Base-by-base conservation (phyloP, 2,888 invertebrate genomes). In the Cephus runcator region DNA sequence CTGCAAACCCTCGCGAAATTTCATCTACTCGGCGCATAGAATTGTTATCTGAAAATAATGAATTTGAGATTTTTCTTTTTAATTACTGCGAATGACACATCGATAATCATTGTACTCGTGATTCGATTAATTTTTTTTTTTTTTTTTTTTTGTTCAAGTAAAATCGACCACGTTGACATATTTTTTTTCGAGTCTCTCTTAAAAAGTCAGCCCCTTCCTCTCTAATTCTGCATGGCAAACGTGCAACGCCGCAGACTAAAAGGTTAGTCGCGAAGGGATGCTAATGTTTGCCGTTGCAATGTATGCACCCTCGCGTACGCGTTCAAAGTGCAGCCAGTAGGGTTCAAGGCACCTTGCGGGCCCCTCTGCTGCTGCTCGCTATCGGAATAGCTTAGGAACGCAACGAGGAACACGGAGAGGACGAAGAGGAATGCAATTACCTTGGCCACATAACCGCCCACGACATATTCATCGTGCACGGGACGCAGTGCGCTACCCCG, bases 231-330 rank as follows among this genome's bases (percentile, higher is more conserved):
- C 56, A 23, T 56, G 56, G 56, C 6, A 56, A 56, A 23, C 23
- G 56, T 56, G 56, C 56, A 56, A 9, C 56, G 23, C 9, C 23
- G 56, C 23, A 56, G 56, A 56, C 56, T 23, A 56, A 56, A 56
- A 56, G 56, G 56, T 23, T 56, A 35, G 56, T 9, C 23, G 56
- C 56, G 2, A 56, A 56, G 71, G 33, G 71, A 71, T 34, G 71
- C 71, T 71, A 71, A 79, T 89, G 88, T 88, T 88, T 88, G 88
- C 87, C 80, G 85, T 86, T 83, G 86, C 87, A 88, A 90, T 90
- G 87, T 90, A 90, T 90, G 89, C 89, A 90, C 90, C 89, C 90
- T 88, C 85, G 80, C 76, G 81, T 79, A 71, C 31, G 12, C 23
- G 34, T 12, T 73, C 80, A 80, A 85, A 83, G 83, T 84, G 85